These are phyloP conservation scores for Allygus modestus DNA, from an alignment of 2,888 invertebrate species.

Conservation along the genomic window DNA sequence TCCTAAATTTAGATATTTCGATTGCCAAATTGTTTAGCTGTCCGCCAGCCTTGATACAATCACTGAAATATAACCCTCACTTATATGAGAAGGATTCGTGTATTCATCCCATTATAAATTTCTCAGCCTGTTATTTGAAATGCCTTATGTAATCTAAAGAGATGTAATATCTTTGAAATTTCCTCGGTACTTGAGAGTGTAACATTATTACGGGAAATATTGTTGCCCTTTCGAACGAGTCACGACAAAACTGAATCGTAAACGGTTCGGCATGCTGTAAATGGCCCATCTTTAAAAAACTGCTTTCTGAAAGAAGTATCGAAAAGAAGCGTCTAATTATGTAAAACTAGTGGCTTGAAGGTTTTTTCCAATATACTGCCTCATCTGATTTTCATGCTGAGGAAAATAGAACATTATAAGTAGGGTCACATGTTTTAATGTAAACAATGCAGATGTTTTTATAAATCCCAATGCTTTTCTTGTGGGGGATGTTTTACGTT, in stretches of 20 bases:
- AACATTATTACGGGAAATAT: not conserved
- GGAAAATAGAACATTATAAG: too few species aligned
- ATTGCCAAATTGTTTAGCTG: too few species aligned
- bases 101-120: not conserved
- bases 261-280: not conserved
- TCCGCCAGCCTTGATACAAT: too few species aligned
- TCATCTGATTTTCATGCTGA: too few species aligned
- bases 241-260: constrained; percentile 10
- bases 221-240: constrained; percentile 16
- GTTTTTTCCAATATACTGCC: too few species aligned
- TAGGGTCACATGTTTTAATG: too few species aligned
- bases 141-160: not conserved
- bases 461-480: too few species aligned
- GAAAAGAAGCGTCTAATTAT: too few species aligned
- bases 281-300: not conserved
- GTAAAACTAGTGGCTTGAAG: too few species aligned
- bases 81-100: not conserved
- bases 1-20: too few species aligned
- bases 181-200: constrained; percentile 18
- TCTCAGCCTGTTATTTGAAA: not conserved
- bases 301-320: not conserved
- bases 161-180: constrained; percentile 14
- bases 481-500: too few species aligned
- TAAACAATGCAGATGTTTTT: too few species aligned
- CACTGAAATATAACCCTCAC: not conserved